Evolutionary conservation across 2,113 vertebrate genomes (phyloP).

Genomic region (Lophius piscatorius): DNA sequence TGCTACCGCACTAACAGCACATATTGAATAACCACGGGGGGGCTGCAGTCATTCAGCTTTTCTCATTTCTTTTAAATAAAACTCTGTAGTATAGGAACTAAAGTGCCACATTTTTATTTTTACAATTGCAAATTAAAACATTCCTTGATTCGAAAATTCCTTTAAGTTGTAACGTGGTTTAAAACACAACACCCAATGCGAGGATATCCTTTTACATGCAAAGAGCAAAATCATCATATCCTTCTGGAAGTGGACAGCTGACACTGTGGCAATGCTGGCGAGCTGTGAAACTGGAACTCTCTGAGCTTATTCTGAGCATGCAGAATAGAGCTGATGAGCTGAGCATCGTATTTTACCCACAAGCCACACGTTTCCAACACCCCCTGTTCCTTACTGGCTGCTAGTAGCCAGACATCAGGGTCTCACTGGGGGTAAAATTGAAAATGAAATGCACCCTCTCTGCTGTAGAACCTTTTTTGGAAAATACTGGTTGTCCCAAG

Average conservation of each 20-base stretch:
- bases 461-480: slow-evolving; percentile 69
- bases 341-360: slow-evolving; percentile 64
- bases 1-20: neutral
- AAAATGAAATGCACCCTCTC: slow-evolving; percentile 63
- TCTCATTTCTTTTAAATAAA: neutral
- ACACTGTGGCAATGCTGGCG: slow-evolving; percentile 76
- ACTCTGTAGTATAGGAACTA: neutral
- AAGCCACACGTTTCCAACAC: slow-evolving; percentile 45
- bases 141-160: slow-evolving; percentile 16
- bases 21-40: neutral
- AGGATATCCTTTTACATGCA: slow-evolving; percentile 75
- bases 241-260: slow-evolving; percentile 73
- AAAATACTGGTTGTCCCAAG: slow-evolving; percentile 43
- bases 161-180: slow-evolving; percentile 60
- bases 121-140: slow-evolving; percentile 26
- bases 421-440: slow-evolving; percentile 61
- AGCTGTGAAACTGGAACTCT: slow-evolving; percentile 78
- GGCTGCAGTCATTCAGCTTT: slow-evolving; percentile 15
- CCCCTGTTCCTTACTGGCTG: slow-evolving; percentile 46
- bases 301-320: slow-evolving; percentile 79
- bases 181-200: slow-evolving; percentile 67
- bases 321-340: slow-evolving; percentile 67
- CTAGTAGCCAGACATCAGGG: slow-evolving; percentile 36
- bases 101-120: slow-evolving; percentile 44
- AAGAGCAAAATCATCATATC: slow-evolving; percentile 81